Base-by-base conservation (phyloP, 1,140 invertebrate species). In the Drosophila athabasca region DNA sequence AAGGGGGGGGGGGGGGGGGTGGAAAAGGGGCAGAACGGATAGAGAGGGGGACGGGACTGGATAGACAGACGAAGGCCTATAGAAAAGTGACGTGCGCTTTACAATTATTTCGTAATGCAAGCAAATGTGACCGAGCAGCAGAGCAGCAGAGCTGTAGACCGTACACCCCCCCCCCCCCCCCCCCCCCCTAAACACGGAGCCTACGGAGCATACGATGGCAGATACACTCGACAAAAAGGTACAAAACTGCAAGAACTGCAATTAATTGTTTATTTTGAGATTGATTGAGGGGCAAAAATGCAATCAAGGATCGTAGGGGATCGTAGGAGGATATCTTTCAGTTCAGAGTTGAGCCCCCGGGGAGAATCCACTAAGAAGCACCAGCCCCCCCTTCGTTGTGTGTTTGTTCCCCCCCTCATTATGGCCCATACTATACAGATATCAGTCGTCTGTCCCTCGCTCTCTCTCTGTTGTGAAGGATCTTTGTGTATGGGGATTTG, bases 31-130 rank as follows among this genome's bases (percentile, higher is more conserved):
- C 9, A 3, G 31, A 45, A 45, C 9, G 41, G n/a, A 0, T 29
- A 5, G 43, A 19, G 7, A 44, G 11, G 31, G 55, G 2, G 7
- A 15, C 46, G 65, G 62, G 41, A 54, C 50, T 46, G 70, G 44
- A 73, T 87, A 71, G 77, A 71, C 76, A 87, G 78, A 76, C 74
- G 82, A 79, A 85, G 83, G 82, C 75, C 82, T 87, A 79, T 87
- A 87, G 78, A 87, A 87, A 87, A 87, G 82, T 88, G 82, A 87
- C 83, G 82, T 81, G 83, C 82, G 83, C 82, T 87, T 85, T 78
- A 85, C 81, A 85, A 85, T 85, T 85, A 85, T 85, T 85, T 85
- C 78, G 81, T 85, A 85, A 85, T 85, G 83, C 82, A 82, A 75
- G 81, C 81, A 85, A 85, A 85, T 85, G 81, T 87, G 81, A 87